Conservation (phyloP, 2,888 invertebrate genomes). For the Alviniconcha strummeri region DNA sequence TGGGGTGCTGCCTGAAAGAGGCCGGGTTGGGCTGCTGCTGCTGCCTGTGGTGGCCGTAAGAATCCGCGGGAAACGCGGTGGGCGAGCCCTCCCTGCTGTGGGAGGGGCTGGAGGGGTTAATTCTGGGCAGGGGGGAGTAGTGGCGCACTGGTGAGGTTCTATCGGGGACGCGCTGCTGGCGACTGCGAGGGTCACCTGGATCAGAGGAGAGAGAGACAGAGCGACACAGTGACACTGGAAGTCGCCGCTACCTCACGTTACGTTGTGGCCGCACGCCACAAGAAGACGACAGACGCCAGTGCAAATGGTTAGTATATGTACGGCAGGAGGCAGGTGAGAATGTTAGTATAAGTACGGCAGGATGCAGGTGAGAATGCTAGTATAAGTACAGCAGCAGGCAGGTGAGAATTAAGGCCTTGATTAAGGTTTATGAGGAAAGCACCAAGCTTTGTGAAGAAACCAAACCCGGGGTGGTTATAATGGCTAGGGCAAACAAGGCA, state of each 20-base stretch:
- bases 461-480: no score
- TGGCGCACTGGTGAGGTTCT: slow-evolving; percentile 11
- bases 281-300: not conserved
- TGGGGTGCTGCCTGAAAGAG: no score
- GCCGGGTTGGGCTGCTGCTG: no score
- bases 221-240: not conserved
- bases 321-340: no score
- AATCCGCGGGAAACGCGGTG: not conserved
- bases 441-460: no score
- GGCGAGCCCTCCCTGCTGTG: slow-evolving; percentile 19
- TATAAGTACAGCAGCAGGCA: not conserved
- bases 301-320: not conserved
- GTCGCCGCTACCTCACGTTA: not conserved
- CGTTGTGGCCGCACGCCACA: not conserved
- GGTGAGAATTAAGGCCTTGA: no score
- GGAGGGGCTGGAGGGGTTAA: slow-evolving; percentile 14
- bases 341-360: not conserved
- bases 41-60: not conserved
- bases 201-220: slow-evolving; percentile 1
- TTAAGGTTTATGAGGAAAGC: no score
- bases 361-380: not conserved
- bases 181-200: slow-evolving; percentile 27
- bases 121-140: slow-evolving; percentile 29
- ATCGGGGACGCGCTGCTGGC: slow-evolving; percentile 19
- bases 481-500: no score